Evolutionary conservation across 2,888 invertebrate species (phyloP).

Genomic region (Nymphalis c-album): DNA sequence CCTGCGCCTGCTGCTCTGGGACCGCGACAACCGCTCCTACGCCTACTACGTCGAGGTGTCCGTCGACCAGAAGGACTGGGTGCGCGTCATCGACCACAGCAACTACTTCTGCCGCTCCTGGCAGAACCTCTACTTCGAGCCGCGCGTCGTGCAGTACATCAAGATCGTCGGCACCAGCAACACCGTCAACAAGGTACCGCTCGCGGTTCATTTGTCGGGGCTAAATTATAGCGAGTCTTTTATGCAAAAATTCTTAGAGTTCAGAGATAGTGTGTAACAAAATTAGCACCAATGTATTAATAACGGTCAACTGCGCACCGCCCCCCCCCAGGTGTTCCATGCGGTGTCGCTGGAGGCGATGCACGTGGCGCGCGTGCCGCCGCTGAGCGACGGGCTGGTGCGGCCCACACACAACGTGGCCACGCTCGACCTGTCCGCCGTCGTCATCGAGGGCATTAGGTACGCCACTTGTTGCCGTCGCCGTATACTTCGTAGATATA

Average conservation of each 20-base stretch:
- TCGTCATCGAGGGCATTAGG: slow-evolving; percentile 97
- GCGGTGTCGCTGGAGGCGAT: slow-evolving; percentile 95
- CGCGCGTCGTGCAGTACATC: slow-evolving; percentile 92
- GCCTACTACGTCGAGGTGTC: slow-evolving; percentile 96
- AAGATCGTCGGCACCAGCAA: slow-evolving; percentile 95
- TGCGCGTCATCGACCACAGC: slow-evolving; percentile 95
- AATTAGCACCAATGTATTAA: too few relatives aligned
- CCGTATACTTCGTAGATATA: too few relatives aligned
- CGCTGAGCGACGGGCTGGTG: slow-evolving; percentile 87
- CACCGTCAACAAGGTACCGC: slow-evolving; percentile 94
- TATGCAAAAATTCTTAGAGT: too few relatives aligned
- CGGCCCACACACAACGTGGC: slow-evolving; percentile 96
- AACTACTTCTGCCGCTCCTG: slow-evolving; percentile 96
- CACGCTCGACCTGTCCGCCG: slow-evolving; percentile 92
- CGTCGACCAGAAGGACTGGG: slow-evolving; percentile 97
- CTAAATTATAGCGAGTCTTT: too few relatives aligned
- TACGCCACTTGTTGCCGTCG: slow-evolving; percentile 41
- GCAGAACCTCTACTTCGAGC: slow-evolving; percentile 96
- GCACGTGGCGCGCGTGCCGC: slow-evolving; percentile 89
- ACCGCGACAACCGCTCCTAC: slow-evolving; percentile 93
- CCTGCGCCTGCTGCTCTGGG: slow-evolving; percentile 95
- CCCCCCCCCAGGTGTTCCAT: slow-evolving; percentile 88
- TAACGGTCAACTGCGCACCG: background rate
- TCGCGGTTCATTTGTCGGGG: background rate
- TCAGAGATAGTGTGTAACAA: too few relatives aligned